A percentile compares a stretch with the other conserved stretches of the same genome.
These are phyloP conservation scores for Germaria angustata DNA, from an alignment of 2,888 invertebrate species.

Conservation along the genomic window DNA sequence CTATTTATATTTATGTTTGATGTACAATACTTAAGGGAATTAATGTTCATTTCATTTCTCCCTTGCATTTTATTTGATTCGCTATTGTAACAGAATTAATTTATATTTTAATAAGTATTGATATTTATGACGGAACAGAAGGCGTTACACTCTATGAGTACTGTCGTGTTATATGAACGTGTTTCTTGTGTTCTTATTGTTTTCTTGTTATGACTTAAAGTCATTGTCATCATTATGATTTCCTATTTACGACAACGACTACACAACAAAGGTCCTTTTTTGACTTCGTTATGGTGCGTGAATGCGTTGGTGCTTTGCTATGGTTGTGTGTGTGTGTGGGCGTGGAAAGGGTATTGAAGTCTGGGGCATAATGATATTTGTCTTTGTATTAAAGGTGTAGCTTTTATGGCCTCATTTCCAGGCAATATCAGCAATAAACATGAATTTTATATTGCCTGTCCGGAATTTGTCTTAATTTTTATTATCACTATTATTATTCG, in stretches of 20 bases:
- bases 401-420: neutral
- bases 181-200: neutral
- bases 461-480: constrained; percentile 29
- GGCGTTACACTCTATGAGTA: constrained; percentile 52
- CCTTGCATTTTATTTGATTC: neutral
- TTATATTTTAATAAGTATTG: neutral
- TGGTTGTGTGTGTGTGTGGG: neutral
- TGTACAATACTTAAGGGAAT: constrained; percentile 6
- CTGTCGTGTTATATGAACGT: neutral
- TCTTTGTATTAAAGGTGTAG: neutral
- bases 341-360: neutral
- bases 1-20: neutral
- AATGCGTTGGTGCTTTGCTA: neutral
- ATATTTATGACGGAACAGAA: constrained; percentile 51
- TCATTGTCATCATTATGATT: constrained; percentile 45
- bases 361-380: neutral
- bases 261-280: neutral
- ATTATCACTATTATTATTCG: constrained; percentile 34
- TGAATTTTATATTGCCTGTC: constrained; percentile 41
- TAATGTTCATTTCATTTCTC: constrained; percentile 1
- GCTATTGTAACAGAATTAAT: neutral
- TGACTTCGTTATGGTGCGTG: neutral
- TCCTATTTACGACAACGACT: constrained; percentile 16
- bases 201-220: constrained; percentile 4
- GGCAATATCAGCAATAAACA: constrained; percentile 33